phyloP scores from a whole-genome alignment of 30 jellyfish, hydroid and myxozoan genomes.

The Cassiopea andromeda region DNA sequence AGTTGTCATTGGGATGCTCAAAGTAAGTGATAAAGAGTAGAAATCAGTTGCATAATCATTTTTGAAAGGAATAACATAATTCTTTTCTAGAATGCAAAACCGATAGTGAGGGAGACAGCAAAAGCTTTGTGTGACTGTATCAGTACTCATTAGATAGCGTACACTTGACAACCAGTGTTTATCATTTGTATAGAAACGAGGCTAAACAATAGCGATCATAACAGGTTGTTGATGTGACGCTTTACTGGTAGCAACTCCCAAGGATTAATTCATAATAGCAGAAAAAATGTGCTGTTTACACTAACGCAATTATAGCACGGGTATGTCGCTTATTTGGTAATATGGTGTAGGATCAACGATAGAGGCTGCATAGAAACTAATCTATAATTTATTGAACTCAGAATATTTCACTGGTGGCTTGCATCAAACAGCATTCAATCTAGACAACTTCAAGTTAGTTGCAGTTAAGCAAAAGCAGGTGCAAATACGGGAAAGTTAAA shows the following conservation, averaged over 20 bases:
- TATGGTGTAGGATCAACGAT: neutral
- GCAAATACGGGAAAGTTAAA: neutral
- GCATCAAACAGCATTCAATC: neutral
- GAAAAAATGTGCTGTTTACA: neutral
- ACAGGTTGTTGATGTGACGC: neutral
- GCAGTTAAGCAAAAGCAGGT: neutral
- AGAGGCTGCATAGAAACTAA: neutral
- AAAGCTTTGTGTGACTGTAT: too few species aligned
- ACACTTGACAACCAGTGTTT: constrained; percentile 10
- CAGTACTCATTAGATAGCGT: neutral
- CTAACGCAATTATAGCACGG: neutral
- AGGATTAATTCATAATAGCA: too few species aligned
- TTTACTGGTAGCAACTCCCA: neutral
- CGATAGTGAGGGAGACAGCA: too few species aligned
- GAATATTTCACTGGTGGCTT: neutral
- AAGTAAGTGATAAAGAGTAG: too few species aligned
- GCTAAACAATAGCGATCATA: neutral
- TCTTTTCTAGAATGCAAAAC: too few species aligned
- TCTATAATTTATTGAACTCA: neutral
- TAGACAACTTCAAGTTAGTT: neutral
- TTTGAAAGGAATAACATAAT: too few species aligned
- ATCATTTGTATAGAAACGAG: constrained; percentile 11
- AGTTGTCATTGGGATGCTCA: too few species aligned
- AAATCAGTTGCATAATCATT: too few species aligned
- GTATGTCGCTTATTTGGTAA: neutral